Evolutionary conservation across 2,113 vertebrate species (phyloP), one percentile per base, ranked within the genome.

Genomic region (Passerina amoena): DNA sequence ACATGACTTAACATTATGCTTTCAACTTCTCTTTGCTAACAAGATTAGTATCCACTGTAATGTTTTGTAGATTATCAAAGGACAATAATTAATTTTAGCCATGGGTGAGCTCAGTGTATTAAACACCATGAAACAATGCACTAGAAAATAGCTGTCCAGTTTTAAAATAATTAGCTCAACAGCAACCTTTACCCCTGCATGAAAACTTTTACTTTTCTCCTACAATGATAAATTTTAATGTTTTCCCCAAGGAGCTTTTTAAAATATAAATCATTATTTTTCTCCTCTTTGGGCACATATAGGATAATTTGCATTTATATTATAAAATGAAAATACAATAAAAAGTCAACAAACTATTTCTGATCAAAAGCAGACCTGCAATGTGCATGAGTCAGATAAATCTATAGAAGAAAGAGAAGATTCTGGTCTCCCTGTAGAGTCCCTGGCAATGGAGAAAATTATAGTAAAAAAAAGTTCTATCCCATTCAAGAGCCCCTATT

Each of bases 111-210:
- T 75, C 11, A 31, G 25, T 76, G 15, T 31, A 83, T 75, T 88
- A 85, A 89, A 87, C 21, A 69, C 54, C 14, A 65, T 47, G 21
- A 95, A 64, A 68, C 5, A 90, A 27, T 37, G 21, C 27, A 63
- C 10, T 56, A 87, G 40, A 59, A 93, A 94, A 88, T 31, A 88
- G 50, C 51, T 68, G 14, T 76, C 60, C 57, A 87, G 8, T 38
- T 94, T 94, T 42, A 84, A 97, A 93, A 47, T 63, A 95, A 59
- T 82, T 87, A 82, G 59, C 38, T 78, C 33, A 88, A 90, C 31
- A 75, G 9, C 54, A 64, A 60, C 8, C 47, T 90, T 90, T 84
- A 51, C 60, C 47, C 24, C 38, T 78, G 40, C 3, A 45, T 12
- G 50, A 88, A 90, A 92, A 11, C 31, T 38, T 82, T 31, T 3